Evolutionary conservation across 2,888 invertebrate genomes (phyloP), one percentile per base, ranked within the genome.

Genomic region (Andrena trimmerana): DNA sequence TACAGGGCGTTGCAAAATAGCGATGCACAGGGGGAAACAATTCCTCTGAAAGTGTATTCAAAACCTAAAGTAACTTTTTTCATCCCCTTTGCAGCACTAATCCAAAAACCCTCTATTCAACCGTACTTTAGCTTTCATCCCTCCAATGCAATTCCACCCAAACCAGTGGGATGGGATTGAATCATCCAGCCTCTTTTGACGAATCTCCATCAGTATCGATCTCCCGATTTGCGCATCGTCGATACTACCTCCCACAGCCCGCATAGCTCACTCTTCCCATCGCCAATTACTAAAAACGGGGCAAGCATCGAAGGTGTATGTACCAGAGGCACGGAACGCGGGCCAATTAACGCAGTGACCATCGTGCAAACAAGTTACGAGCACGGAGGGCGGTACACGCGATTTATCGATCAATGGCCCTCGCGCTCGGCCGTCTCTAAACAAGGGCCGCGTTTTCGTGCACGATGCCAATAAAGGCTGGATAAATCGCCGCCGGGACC

Each of bases 391-490:
- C 10, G 20, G 48, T 48, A 29, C 54, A 20, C 48, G 63, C 68
- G 63, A 65, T 73, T 63, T 27, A 36, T 2, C 27, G 29, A 29
- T 50, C 62, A 70, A 75, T 81, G 71, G 29, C 60, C 54, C 59
- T 52, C 29, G 31, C 13, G 24, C 20, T 29, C 52, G 73, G 65
- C 59, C 27, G 60, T 73, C 59, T 27, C 50, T 57, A 68, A 83
- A 78, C 70, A 62, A 13, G 27, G 50, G 31, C 36, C 66, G 42
- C 54, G 75, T 73, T 80, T 78, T 66, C 62, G 48, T 68, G 73
- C 52, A 42, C 54, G 24, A 36, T 57, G 63, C 72, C 81, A 60
- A 81, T 81, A 84, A 86, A 81, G 69, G 65, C 16, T 24, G 52
- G 65, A 82, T 86, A 76, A 81, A 86, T 79, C 54, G 52, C 48